These are phyloP conservation scores for Sitobion miscanthi DNA, from an alignment of 1,140 invertebrate species.

Conservation along the genomic window DNA sequence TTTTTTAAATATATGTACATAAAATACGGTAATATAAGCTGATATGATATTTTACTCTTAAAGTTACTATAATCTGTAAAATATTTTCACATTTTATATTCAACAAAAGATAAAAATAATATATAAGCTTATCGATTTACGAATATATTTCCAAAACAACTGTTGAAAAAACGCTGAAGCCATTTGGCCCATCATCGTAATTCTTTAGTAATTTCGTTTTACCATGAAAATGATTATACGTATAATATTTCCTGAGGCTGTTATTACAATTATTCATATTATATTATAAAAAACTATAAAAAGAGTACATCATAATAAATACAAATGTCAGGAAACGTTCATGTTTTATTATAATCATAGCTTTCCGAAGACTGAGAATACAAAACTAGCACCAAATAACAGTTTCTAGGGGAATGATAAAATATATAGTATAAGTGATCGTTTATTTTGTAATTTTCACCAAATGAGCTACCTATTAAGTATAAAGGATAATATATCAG, in stretches of 20 bases:
- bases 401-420: no score
- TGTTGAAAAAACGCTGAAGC: neutral
- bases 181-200: neutral
- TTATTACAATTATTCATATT: neutral
- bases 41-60: neutral
- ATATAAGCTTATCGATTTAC: neutral
- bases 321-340: neutral
- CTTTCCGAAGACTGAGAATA: no score
- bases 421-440: no score
- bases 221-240: neutral
- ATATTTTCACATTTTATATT: neutral
- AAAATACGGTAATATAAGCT: neutral
- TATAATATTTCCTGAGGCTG: neutral
- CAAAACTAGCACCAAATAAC: no score
- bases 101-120: neutral
- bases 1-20: neutral
- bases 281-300: neutral
- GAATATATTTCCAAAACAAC: neutral
- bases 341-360: neutral
- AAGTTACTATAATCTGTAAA: neutral
- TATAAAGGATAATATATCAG: no score
- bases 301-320: neutral
- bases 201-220: neutral
- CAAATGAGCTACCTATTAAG: no score
- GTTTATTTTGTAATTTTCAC: no score